Conservation (phyloP, 2,797 vertebrate genomes). For the Microchirus variegatus region DNA sequence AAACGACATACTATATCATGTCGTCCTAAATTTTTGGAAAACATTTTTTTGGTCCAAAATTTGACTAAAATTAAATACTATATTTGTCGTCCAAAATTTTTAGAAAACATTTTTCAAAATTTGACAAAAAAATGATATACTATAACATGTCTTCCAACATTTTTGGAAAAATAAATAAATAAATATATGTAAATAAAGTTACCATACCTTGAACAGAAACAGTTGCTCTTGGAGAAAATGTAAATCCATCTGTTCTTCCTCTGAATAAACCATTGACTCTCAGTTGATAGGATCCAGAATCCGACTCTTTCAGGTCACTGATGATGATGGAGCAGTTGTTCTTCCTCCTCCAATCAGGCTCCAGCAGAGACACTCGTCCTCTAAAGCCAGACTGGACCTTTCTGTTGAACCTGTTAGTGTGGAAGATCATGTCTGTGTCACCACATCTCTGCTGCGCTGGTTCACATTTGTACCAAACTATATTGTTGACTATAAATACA, state of each 20-base stretch:
- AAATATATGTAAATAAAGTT: too few relatives aligned
- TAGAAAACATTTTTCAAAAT: too few relatives aligned
- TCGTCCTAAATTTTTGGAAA: too few relatives aligned
- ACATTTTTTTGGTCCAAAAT: too few relatives aligned
- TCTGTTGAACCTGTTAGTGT: neutral
- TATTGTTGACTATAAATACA: neutral
- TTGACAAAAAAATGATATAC: too few relatives aligned
- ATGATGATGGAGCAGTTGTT: conserved; percentile 58
- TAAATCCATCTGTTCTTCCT: rapidly evolving
- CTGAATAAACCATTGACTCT: rapidly evolving
- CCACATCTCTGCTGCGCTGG: rapidly evolving
- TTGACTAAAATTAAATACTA: too few relatives aligned
- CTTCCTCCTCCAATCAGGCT: neutral
- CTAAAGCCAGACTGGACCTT: neutral
- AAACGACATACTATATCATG: too few relatives aligned
- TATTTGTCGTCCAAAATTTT: too few relatives aligned
- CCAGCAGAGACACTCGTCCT: conserved; percentile 26
- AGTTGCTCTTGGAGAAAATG: rapidly evolving
- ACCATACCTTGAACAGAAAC: conserved; percentile 43
- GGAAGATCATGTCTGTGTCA: conserved; percentile 1
- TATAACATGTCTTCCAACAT: too few relatives aligned
- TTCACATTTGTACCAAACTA: conserved; percentile 52
- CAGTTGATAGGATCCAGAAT: conserved; percentile 56
- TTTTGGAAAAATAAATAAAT: too few relatives aligned
- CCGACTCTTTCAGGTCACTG: conserved; percentile 36